These are phyloP conservation scores for Papilio protenor DNA, from an alignment of 2,888 invertebrate species.

Conservation along the genomic window DNA sequence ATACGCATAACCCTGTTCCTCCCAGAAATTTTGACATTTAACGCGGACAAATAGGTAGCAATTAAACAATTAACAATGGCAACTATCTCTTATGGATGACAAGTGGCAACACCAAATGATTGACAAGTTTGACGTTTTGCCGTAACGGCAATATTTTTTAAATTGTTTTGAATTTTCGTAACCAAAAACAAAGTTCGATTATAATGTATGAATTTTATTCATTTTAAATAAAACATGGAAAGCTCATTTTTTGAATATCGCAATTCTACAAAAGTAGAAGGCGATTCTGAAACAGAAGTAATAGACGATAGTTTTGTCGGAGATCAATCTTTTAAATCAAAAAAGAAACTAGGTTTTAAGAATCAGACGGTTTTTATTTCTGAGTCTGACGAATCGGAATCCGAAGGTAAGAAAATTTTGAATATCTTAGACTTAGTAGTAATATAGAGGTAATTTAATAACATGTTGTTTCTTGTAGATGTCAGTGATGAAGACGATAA, in stretches of 20 bases:
- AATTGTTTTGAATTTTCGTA: slow-evolving; percentile 29
- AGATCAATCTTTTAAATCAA: slow-evolving; percentile 58
- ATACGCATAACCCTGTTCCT: no score
- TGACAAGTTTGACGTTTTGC: slow-evolving; percentile 13
- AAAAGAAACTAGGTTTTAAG: slow-evolving; percentile 59
- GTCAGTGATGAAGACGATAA: slow-evolving; percentile 54
- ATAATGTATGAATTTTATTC: neutral
- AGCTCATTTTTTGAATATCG: slow-evolving; percentile 77
- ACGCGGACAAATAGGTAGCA: neutral
- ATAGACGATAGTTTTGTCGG: slow-evolving; percentile 69
- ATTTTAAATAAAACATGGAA: slow-evolving; percentile 60
- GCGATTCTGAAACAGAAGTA: slow-evolving; percentile 69
- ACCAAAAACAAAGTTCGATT: slow-evolving; percentile 14
- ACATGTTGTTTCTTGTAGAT: slow-evolving; percentile 52
- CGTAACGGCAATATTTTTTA: slow-evolving; percentile 33
- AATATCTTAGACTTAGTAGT: neutral
- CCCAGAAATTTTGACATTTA: no score
- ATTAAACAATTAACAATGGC: neutral
- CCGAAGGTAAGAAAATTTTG: slow-evolving; percentile 58
- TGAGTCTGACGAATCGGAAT: slow-evolving; percentile 71
- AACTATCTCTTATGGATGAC: neutral
- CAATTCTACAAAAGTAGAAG: slow-evolving; percentile 60
- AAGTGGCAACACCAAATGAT: neutral
- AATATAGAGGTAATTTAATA: neutral
- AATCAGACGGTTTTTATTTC: slow-evolving; percentile 73